These are phyloP conservation scores for Diaprepes abbreviatus DNA, from an alignment of 2,888 invertebrate genomes.

Conservation along the genomic window DNA sequence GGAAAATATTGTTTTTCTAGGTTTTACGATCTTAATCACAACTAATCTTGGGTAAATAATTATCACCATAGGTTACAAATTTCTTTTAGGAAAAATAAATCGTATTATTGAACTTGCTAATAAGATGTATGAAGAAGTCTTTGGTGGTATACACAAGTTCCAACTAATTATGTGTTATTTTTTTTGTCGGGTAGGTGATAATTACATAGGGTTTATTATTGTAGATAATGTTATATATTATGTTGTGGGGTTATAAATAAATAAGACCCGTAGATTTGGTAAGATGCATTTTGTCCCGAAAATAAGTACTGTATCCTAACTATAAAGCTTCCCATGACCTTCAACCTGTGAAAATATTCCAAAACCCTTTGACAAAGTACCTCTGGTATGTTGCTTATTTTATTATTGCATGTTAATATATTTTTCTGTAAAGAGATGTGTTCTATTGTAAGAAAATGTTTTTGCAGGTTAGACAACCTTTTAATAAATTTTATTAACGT, in stretches of 20 bases:
- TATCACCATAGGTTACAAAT: too few relatives aligned
- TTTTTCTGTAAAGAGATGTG: conserved; percentile 19
- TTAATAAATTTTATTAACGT: too few relatives aligned
- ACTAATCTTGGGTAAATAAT: too few relatives aligned
- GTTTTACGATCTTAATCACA: too few relatives aligned
- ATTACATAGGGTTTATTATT: background rate
- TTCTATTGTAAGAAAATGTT: background rate
- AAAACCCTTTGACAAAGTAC: conserved; percentile 22
- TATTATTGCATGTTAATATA: conserved; percentile 37
- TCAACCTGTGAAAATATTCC: conserved; percentile 40
- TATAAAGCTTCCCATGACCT: conserved; percentile 30
- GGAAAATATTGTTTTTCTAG: too few relatives aligned
- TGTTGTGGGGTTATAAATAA: conserved; percentile 43
- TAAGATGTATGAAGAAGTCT: background rate
- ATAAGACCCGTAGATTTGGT: conserved; percentile 45
- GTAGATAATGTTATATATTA: conserved; percentile 17
- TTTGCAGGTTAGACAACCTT: too few relatives aligned
- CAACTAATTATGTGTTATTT: background rate
- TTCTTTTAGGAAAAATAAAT: too few relatives aligned
- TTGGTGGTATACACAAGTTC: background rate
- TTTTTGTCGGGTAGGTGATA: background rate
- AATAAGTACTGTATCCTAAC: conserved; percentile 18
- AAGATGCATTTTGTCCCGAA: conserved; percentile 49
- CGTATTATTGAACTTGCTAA: too few relatives aligned
- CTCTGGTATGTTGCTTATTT: conserved; percentile 43